phyloP scores from a whole-genome alignment of 2,113 vertebrate genomes.

The Muntiacus reevesi region DNA sequence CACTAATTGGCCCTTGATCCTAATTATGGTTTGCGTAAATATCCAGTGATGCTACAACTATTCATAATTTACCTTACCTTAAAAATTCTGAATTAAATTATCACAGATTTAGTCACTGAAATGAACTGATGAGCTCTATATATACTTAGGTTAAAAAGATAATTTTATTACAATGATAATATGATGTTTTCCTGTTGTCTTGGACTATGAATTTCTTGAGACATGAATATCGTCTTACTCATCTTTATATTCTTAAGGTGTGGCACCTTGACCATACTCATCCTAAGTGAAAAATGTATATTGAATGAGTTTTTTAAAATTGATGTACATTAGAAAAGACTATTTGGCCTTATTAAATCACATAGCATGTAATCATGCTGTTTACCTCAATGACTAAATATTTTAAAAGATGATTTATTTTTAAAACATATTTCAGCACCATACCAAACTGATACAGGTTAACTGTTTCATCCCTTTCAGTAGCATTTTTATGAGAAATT shows the following conservation, averaged over 20 bases:
- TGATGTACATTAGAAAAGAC: not conserved
- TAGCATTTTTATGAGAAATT: not conserved
- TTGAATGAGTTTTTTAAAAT: not conserved
- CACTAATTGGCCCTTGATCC: not conserved
- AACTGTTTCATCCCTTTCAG: not conserved
- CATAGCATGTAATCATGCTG: not conserved
- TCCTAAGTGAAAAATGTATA: not conserved
- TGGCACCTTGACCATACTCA: not conserved
- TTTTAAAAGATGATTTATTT: not conserved
- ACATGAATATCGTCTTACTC: not conserved
- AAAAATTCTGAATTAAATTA: not conserved
- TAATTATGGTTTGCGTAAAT: not conserved
- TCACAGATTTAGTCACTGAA: not conserved
- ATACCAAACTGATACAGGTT: not conserved
- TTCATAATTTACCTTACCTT: not conserved
- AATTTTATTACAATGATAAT: not conserved
- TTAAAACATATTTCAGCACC: not conserved
- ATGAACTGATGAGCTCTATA: not conserved
- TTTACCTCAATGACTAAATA: not conserved
- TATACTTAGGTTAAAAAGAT: not conserved
- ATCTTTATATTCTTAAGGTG: not conserved
- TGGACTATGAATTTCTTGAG: not conserved
- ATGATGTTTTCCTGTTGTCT: not conserved
- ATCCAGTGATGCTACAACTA: not conserved
- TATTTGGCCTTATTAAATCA: not conserved